These are phyloP conservation scores for Leptothorax acervorum DNA, from an alignment of 2,888 invertebrate genomes.

Conservation along the genomic window DNA sequence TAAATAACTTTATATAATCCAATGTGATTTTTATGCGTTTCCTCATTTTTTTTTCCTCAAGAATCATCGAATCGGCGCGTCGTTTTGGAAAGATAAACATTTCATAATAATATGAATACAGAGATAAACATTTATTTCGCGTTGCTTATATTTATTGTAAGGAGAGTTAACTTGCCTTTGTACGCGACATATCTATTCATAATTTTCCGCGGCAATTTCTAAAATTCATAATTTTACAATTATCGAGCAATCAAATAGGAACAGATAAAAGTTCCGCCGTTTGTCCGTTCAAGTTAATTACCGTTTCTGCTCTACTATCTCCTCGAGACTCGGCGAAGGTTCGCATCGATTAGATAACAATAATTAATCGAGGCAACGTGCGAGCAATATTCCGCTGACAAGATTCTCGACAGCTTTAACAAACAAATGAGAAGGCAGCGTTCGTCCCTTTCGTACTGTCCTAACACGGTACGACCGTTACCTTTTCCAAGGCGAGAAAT, in stretches of 20 bases:
- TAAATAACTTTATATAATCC: conserved; percentile 31
- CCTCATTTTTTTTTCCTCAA: not conserved
- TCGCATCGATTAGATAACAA: conserved; percentile 34
- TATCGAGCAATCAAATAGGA: not conserved
- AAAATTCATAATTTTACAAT: not conserved
- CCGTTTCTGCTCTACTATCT: not conserved
- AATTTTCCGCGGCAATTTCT: not conserved
- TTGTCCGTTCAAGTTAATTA: not conserved
- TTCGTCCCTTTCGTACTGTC: conserved; percentile 15
- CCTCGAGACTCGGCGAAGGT: conserved; percentile 42
- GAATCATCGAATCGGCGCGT: not conserved
- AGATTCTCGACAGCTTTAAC: conserved; percentile 34
- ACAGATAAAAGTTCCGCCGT: not conserved
- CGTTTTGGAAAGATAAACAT: not conserved
- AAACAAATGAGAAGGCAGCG: conserved; percentile 39
- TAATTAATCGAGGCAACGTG: conserved; percentile 45
- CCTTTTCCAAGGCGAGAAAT: conserved; percentile 20
- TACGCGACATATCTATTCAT: not conserved
- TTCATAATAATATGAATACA: not conserved
- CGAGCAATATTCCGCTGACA: conserved; percentile 31
- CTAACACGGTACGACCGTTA: conserved; percentile 26
- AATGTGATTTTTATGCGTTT: not conserved
- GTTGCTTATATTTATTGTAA: not conserved
- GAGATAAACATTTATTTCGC: not conserved
- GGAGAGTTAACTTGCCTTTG: not conserved